Conservation (phyloP, 2,113 vertebrate species). For the Martes martes region DNA sequence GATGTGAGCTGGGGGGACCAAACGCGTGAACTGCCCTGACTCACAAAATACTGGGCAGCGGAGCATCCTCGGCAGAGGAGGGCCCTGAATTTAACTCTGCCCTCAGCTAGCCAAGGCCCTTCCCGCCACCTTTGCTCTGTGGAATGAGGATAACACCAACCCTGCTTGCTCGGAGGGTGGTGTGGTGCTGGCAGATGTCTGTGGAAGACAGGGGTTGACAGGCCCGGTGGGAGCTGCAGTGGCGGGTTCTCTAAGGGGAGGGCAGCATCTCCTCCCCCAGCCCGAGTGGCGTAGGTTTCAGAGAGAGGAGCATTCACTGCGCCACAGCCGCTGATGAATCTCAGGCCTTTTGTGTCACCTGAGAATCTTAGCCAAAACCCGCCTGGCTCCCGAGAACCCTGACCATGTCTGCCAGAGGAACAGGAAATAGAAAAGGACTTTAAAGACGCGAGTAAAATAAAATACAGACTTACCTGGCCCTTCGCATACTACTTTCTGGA, state of each 20-base stretch:
- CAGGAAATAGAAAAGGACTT: not conserved
- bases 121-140: not conserved
- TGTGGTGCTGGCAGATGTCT: not conserved
- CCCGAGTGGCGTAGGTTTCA: no score
- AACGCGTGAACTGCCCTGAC: not conserved
- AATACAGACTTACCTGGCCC: not conserved
- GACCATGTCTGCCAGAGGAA: not conserved
- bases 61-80: not conserved
- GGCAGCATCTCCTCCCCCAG: not conserved
- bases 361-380: not conserved
- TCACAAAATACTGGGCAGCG: not conserved
- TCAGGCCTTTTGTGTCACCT: not conserved
- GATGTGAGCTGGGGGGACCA: not conserved
- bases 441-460: not conserved
- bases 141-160: not conserved
- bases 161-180: no score
- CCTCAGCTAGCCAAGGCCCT: not conserved
- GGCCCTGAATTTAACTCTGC: not conserved
- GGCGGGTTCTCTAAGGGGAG: not conserved
- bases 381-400: not conserved
- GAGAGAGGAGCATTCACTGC: not conserved
- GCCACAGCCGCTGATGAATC: not conserved
- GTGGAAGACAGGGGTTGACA: not conserved
- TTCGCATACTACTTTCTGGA: not conserved
- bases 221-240: not conserved